Evolutionary conservation across 2,113 vertebrate genomes (phyloP), one percentile per base, ranked within the genome.

Genomic region (Ophthalmotilapia sp.): DNA sequence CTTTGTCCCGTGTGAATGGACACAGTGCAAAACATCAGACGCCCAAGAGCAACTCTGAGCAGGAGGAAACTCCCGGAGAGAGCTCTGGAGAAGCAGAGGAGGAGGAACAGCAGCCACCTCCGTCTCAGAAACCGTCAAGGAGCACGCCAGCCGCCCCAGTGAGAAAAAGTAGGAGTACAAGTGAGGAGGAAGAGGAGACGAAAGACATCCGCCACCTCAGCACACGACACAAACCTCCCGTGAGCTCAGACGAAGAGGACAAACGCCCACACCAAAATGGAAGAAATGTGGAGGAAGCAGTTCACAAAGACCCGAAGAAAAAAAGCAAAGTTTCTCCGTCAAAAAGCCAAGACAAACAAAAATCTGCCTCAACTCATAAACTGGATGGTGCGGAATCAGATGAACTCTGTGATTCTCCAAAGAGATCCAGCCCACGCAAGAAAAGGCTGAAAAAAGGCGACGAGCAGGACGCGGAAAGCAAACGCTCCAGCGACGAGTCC

Each of bases 241-340:
- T 82, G 40, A 95, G 88, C 86, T 96, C 96, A 2, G 94, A 95
- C 3, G 94, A 96, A 55, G 95, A 95, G 29, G 91, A 90, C 5
- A 81, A 93, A 87, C 91, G 82, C 12, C 82, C 88, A 51, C 94
- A 95, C 79, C 96, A 96, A 88, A 97, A 97, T 12, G 96, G 96
- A 70, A 93, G 85, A 79, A 95, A 92, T 19, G 36, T 91, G 75
- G 86, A 93, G 12, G 87, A 90, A 73, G 70, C 84, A 9, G 86
- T 86, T 31, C 80, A 77, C 53, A 93, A 87, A 65, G 89, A 91
- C 54, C 86, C 85, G 4, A 94, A 91, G 84, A 95, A 91, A 82
- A 93, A 86, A 77, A 87, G 84, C 17, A 94, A 94, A 89, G 79
- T 81, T 42, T 85, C 85, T 9, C 82, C 53, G 3, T 94, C 90